phyloP scores from a whole-genome alignment of 64 coral and sea anemone species.

The Montipora foliosa region DNA sequence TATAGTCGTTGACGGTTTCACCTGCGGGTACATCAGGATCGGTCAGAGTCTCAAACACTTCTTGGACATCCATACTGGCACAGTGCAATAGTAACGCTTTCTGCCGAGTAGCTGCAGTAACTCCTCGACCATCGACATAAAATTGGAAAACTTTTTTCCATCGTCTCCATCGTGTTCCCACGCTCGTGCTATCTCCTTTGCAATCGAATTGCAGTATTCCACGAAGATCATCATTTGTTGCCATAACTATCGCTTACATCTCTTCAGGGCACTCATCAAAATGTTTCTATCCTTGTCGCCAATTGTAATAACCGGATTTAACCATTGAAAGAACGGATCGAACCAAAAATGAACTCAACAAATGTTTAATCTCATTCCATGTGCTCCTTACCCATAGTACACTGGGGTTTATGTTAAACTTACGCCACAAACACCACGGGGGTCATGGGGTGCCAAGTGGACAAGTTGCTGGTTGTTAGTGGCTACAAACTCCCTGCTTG shows the following conservation, averaged over 20 bases:
- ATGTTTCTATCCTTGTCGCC: slow-evolving; percentile 25
- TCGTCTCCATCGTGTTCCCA: slow-evolving; percentile 14
- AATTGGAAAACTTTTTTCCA: slow-evolving; percentile 47
- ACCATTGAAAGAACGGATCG: not conserved
- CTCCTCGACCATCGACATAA: slow-evolving; percentile 28
- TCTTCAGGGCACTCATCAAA: not conserved
- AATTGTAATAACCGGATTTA: not conserved
- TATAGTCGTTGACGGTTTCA: not conserved
- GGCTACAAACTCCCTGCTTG: no score
- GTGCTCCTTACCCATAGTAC: no score
- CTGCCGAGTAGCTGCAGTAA: slow-evolving; percentile 9
- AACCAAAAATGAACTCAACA: no score
- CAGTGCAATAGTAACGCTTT: slow-evolving; percentile 31
- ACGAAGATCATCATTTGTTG: slow-evolving; percentile 4
- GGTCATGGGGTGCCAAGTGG: no score
- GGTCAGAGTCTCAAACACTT: slow-evolving; percentile 25
- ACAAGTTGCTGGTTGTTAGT: no score
- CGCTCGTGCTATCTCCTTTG: slow-evolving; percentile 20
- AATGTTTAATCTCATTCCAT: no score
- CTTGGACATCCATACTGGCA: slow-evolving; percentile 43
- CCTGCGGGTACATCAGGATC: slow-evolving; percentile 19
- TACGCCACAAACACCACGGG: no score
- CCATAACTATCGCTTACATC: not conserved
- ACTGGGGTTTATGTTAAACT: no score
- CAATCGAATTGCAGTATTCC: slow-evolving; percentile 9